Evolutionary conservation across 2,113 vertebrate species (phyloP), one percentile per base, ranked within the genome.

Genomic region (Peromyscus leucopus): DNA sequence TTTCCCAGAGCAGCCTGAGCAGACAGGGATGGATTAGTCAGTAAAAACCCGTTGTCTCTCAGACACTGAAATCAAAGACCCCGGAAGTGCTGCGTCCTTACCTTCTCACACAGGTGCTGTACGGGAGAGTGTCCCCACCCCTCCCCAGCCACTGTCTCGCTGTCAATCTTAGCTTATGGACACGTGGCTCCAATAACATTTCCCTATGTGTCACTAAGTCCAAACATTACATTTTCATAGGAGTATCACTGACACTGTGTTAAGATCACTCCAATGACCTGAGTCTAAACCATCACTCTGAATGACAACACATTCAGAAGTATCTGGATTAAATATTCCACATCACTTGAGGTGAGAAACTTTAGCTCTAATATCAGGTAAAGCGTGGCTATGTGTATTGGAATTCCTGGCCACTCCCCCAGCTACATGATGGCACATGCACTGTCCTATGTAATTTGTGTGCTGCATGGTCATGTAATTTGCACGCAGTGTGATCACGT

Each of bases 221-320:
- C 78, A 55, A 28, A 21, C n/a, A 11, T 16, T 28, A 46, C 57
- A 16, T 36, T 87, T 79, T 51, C 15, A 33, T 46, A 86, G 75
- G n/a, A 12, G 67, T 22, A 26, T 7, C 12, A 24, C 33, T 69
- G 26, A 11, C 33, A 17, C n/a, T 39, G 61, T 61, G 16, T 48
- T 21, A 71, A 22, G 42, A 22, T 28, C 74, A 57, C 42, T 19
- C 24, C 84, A 57, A 16, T 4, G 5, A 8, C 12, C 15, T 85
- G 55, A 33, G 48, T 79, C 22, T 80, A 72, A 74, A 36, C 28
- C 17, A 12, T 12, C 17, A 19, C 63, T 76, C 75, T 59, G 79
- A 72, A 51, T 28, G 57, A 67, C 59, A 63, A 46, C 48, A 67
- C 72, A 59, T 75, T 46, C 80, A 90, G 39, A 93, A 90, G 67